Conservation (phyloP, 2,113 vertebrate genomes). For the Proteles cristata region DNA sequence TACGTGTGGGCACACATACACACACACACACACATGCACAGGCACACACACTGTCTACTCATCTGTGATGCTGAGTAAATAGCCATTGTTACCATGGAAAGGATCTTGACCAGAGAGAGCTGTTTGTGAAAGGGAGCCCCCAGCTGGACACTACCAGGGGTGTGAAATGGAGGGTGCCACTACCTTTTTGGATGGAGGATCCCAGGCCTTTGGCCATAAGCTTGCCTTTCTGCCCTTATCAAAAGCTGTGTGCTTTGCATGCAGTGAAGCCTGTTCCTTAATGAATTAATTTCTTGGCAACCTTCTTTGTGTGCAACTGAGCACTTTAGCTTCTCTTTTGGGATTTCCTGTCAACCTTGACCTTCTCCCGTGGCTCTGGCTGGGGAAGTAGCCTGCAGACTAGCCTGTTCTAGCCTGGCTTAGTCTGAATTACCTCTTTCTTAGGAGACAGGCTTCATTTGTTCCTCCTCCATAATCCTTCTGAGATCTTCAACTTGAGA, state of each 20-base stretch:
- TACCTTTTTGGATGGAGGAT: background rate
- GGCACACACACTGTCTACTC: too few relatives aligned
- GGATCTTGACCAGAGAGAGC: background rate
- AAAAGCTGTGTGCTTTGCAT: background rate
- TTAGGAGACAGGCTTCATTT: background rate
- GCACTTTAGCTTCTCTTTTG: constrained; percentile 32
- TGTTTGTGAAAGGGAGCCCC: background rate
- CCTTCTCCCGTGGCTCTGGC: background rate
- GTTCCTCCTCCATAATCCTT: background rate
- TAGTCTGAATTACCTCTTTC: background rate
- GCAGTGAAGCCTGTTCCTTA: background rate
- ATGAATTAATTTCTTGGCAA: constrained; percentile 34
- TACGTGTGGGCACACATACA: rapidly evolving
- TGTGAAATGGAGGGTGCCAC: background rate
- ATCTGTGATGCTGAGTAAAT: background rate
- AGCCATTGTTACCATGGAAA: background rate
- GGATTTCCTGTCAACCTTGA: constrained; percentile 54
- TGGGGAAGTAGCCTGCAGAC: background rate
- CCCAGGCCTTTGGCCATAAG: background rate
- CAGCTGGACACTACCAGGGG: background rate
- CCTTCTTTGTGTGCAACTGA: background rate
- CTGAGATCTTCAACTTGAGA: constrained; percentile 30
- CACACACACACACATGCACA: too few relatives aligned
- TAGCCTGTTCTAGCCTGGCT: background rate
- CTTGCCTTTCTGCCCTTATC: background rate